These are phyloP conservation scores for Papilio aristodemus DNA, from an alignment of 1,140 invertebrate species.

Conservation along the genomic window DNA sequence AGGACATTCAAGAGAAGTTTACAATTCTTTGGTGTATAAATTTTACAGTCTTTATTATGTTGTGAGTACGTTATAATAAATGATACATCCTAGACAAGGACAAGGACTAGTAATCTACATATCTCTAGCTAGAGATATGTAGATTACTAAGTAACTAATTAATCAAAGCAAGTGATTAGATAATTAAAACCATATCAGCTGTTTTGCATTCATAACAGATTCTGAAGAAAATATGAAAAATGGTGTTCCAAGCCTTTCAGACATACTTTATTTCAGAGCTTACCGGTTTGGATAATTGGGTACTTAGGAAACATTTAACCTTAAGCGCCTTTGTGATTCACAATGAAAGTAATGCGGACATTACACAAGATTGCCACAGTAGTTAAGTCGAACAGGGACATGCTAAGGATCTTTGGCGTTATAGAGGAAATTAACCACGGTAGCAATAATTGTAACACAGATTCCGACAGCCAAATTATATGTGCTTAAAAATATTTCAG, in stretches of 20 bases:
- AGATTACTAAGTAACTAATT: no score
- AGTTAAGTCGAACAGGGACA: slow-evolving; percentile 5
- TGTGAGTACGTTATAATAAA: neutral
- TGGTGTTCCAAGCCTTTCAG: neutral
- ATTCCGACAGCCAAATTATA: neutral
- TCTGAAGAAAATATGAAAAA: neutral
- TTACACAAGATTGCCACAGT: slow-evolving; percentile 6
- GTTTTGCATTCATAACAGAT: neutral
- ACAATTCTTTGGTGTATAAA: neutral
- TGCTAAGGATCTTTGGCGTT: neutral
- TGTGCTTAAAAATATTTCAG: no score
- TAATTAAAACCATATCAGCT: no score
- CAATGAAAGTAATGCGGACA: slow-evolving; percentile 2
- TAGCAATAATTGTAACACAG: neutral
- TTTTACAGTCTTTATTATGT: neutral
- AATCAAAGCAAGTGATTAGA: no score
- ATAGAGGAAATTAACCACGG: neutral
- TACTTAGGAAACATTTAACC: slow-evolving; percentile 18
- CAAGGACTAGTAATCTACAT: no score
- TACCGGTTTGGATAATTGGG: slow-evolving; percentile 10
- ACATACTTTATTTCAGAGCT: neutral
- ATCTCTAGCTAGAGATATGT: no score
- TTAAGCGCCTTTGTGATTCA: slow-evolving; percentile 8
- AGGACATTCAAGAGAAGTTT: neutral
- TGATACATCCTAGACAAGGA: no score